Base-by-base conservation (phyloP, 2,113 vertebrate genomes). In the Benitochromis conjunctus region DNA sequence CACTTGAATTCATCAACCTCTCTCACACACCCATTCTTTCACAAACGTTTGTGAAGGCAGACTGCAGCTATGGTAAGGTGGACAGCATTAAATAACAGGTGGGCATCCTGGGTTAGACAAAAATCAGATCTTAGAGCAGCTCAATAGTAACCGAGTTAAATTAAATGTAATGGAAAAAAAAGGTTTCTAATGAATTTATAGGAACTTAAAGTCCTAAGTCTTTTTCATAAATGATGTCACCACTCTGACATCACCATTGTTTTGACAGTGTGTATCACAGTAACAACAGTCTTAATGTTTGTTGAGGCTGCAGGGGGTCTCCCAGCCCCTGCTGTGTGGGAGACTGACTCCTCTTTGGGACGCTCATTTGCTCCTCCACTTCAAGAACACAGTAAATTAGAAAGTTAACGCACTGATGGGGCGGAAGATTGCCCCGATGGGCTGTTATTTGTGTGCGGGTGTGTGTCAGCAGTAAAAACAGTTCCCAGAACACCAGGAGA, bases 361-460 rank as follows among this genome's bases (percentile, higher is more conserved):
- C 8, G 19, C 9, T 89, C 77, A 69, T 80, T 85, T 84, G 9
- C 81, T 83, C 85, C 90, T 79, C 89, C 86, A 80, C 81, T 34
- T 87, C 60, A 88, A 81, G 36, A 89, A 87, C 41, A 88, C 90
- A 74, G 84, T 89, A 91, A 93, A 92, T 94, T 89, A 88, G 81
- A 76, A 86, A 64, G 84, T 93, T 93, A 94, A 86, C 64, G 84
- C 89, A 76, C 88, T 92, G 93, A 93, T 94, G 93, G 90, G 89
- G 89, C 88, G 41, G 92, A 93, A 76, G 71, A 76, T 76, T 76
- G 71, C 46, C 46, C 71, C 48, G 2, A 76, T 76, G 46, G 46
- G 71, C 71, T 76, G 71, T 76, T 92, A 84, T 62, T 86, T 84
- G 85, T 81, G 79, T 87, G 82, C n/a, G 77, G 81, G 88, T 90